Conservation (phyloP, 2,888 invertebrate species). For the Campaea margaritaria region DNA sequence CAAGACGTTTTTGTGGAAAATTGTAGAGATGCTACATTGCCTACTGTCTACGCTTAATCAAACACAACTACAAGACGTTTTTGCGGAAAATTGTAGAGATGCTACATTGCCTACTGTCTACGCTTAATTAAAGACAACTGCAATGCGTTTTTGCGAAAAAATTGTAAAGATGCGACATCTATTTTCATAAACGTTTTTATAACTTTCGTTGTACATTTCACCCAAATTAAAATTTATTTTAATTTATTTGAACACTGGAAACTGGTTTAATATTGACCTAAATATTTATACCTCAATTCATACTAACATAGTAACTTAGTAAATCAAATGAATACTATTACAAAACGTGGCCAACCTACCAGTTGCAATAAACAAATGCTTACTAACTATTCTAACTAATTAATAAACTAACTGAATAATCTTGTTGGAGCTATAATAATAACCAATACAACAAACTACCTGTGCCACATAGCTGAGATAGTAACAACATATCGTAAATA, state of each 20-base stretch:
- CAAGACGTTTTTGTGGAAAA: slow-evolving; percentile 1
- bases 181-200: too few relatives aligned
- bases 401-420: not conserved
- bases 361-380: not conserved
- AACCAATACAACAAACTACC: slow-evolving; percentile 4
- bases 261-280: too few relatives aligned
- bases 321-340: not conserved
- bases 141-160: not conserved
- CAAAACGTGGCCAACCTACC: not conserved
- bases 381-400: not conserved
- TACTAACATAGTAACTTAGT: too few relatives aligned
- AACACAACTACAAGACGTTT: not conserved
- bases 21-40: not conserved
- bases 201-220: too few relatives aligned
- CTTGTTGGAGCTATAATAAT: not conserved
- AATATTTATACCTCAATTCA: too few relatives aligned
- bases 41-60: slow-evolving; percentile 6
- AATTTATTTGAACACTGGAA: too few relatives aligned
- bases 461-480: not conserved
- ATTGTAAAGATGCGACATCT: not conserved
- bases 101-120: too few relatives aligned
- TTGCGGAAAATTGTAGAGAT: slow-evolving; percentile 2
- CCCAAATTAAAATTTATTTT: too few relatives aligned
- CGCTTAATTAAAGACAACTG: slow-evolving; percentile 1
- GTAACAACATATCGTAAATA: slow-evolving; percentile 16